A percentile compares a stretch with the other conserved stretches of the same genome.
These are phyloP conservation scores for Tiliqua scincoides DNA, from an alignment of 2,113 vertebrate genomes.

Conservation along the genomic window DNA sequence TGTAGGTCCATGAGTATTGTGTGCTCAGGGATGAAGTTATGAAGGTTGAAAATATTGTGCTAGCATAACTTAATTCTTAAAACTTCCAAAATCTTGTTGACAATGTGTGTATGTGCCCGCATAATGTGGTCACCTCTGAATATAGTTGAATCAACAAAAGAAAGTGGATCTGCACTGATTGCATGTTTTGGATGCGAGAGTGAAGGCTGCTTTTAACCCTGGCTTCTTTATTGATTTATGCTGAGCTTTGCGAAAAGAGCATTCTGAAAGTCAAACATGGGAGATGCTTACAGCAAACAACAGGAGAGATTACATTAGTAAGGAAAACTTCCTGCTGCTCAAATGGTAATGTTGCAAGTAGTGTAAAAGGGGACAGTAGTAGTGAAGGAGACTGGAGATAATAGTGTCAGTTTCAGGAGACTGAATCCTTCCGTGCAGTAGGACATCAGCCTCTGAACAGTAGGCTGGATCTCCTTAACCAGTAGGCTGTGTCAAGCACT, in stretches of 20 bases:
- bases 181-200: neutral
- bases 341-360: neutral
- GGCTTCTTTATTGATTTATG: neutral
- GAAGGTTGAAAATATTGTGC: neutral
- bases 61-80: neutral
- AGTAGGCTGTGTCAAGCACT: too few species aligned
- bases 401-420: neutral
- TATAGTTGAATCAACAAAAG: neutral
- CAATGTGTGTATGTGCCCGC: neutral
- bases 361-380: neutral
- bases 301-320: constrained; percentile 1
- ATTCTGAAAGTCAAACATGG: neutral
- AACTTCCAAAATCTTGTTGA: neutral
- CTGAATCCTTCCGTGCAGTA: too few species aligned
- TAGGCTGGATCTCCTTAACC: too few species aligned
- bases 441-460: too few species aligned
- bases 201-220: neutral
- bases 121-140: neutral
- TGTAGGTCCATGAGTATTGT: neutral
- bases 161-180: neutral
- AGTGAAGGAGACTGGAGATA: neutral
- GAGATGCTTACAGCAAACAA: neutral
- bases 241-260: neutral
- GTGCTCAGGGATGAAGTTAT: neutral
- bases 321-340: neutral